A percentile compares a stretch with the other conserved stretches of the same genome.
Evolutionary conservation across 2,113 vertebrate species (phyloP).

Genomic region (Dicrurus megarhynchus): DNA sequence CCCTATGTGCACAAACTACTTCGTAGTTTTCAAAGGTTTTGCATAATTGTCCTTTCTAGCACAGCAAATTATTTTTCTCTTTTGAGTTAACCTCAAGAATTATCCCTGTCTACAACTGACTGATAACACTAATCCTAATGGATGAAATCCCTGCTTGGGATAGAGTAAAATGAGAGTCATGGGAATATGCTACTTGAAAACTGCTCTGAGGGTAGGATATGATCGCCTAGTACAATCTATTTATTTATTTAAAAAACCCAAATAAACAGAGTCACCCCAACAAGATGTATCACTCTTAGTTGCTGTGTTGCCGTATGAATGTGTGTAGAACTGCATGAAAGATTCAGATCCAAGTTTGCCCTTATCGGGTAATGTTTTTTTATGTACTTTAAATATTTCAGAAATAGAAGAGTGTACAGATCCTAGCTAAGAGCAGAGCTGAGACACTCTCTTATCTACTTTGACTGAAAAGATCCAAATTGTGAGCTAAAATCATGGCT

Average conservation of each 20-base stretch:
- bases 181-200: not conserved
- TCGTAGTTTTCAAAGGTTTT: not conserved
- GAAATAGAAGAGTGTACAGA: not conserved
- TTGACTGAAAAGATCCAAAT: not conserved
- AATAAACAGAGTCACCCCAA: fast-evolving
- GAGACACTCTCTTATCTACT: not conserved
- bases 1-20: not conserved
- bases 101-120: not conserved
- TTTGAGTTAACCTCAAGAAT: not conserved
- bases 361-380: not conserved
- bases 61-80: not conserved
- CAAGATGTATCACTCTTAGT: not conserved
- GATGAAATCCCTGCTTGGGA: not conserved
- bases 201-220: not conserved
- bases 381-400: not conserved
- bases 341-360: not conserved
- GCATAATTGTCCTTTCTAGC: not conserved
- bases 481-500: not conserved
- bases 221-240: not conserved
- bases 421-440: not conserved
- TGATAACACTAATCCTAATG: not conserved
- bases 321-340: not conserved
- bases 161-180: not conserved
- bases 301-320: not conserved
- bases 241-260: not conserved